Evolutionary conservation across 92 coral and sea anemone species (phyloP).

Genomic region (Porites cylindrica): DNA sequence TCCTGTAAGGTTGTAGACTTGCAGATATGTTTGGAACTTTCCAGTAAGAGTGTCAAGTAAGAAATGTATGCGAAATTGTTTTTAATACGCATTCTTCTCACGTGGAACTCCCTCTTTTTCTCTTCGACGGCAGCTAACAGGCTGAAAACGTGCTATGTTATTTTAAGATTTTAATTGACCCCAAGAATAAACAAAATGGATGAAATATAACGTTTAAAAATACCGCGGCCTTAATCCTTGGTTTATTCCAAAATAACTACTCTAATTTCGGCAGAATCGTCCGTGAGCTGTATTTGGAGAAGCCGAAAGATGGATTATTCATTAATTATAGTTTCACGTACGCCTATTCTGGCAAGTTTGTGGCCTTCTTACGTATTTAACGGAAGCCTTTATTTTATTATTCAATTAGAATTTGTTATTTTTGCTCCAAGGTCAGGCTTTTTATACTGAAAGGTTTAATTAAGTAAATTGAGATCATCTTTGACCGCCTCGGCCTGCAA

Average conservation of each 20-base stretch:
- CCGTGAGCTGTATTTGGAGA: conserved; percentile 7
- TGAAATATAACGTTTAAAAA: conserved; percentile 16
- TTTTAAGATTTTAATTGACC: conserved; percentile 26
- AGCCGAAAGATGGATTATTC: conserved; percentile 8
- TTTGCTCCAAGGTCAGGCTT: not conserved
- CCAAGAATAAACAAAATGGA: conserved; percentile 20
- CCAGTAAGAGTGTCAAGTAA: conserved; percentile 17
- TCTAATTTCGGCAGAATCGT: conserved; percentile 40
- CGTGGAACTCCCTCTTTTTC: not conserved
- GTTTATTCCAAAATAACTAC: conserved; percentile 11
- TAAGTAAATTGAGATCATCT: conserved; percentile 5
- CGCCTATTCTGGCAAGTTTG: not conserved
- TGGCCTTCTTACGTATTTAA: conserved; percentile 20
- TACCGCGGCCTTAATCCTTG: conserved; percentile 37
- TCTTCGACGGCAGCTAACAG: conserved; percentile 7
- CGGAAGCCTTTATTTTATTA: conserved; percentile 13
- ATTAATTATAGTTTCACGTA: conserved; percentile 40
- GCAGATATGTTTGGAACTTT: conserved; percentile 1
- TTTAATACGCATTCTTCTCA: not conserved
- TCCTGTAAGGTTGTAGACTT: not conserved
- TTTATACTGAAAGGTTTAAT: conserved; percentile 6
- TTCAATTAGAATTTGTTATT: conserved; percentile 4
- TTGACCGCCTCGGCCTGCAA: not conserved
- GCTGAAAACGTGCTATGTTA: not conserved
- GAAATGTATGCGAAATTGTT: not conserved